These are phyloP conservation scores for Caenorhabditis zanzibari DNA, from an alignment of 2,888 invertebrate species.

Conservation along the genomic window DNA sequence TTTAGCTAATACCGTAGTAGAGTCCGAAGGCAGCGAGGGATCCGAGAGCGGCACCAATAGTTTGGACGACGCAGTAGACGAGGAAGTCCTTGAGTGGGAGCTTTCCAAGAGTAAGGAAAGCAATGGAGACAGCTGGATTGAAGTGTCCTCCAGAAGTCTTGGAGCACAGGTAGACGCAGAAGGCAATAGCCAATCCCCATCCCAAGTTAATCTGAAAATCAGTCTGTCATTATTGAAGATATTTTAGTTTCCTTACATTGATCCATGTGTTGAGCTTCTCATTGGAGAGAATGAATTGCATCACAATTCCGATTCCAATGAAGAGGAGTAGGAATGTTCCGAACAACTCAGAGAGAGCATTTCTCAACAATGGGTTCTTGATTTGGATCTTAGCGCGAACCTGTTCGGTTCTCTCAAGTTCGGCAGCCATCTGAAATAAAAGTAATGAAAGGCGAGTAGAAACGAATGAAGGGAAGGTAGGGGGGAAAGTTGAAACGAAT, in stretches of 20 bases:
- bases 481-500: slow-evolving; percentile 25
- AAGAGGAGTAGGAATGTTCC: slow-evolving; percentile 79
- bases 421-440: slow-evolving; percentile 61
- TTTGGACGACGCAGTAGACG: slow-evolving; percentile 76
- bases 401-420: slow-evolving; percentile 67
- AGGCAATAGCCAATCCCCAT: slow-evolving; percentile 79
- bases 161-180: slow-evolving; percentile 75
- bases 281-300: slow-evolving; percentile 78
- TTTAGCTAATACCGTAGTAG: slow-evolving; percentile 68
- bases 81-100: slow-evolving; percentile 73
- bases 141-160: slow-evolving; percentile 79
- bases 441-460: not conserved
- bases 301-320: slow-evolving; percentile 78
- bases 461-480: not conserved
- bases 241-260: slow-evolving; percentile 64
- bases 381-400: slow-evolving; percentile 73
- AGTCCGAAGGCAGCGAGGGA: slow-evolving; percentile 73
- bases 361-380: slow-evolving; percentile 71
- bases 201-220: slow-evolving; percentile 72
- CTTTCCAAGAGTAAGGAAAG: slow-evolving; percentile 76
- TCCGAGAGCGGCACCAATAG: slow-evolving; percentile 76
- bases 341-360: slow-evolving; percentile 79
- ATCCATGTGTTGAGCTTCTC: slow-evolving; percentile 80
- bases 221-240: too few relatives aligned
- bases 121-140: slow-evolving; percentile 76